Percentiles rank a stretch among this genome's conserved stretches.
Conservation (phyloP, 64 coral and sea anemone genomes). For the Montipora efflorescens region DNA sequence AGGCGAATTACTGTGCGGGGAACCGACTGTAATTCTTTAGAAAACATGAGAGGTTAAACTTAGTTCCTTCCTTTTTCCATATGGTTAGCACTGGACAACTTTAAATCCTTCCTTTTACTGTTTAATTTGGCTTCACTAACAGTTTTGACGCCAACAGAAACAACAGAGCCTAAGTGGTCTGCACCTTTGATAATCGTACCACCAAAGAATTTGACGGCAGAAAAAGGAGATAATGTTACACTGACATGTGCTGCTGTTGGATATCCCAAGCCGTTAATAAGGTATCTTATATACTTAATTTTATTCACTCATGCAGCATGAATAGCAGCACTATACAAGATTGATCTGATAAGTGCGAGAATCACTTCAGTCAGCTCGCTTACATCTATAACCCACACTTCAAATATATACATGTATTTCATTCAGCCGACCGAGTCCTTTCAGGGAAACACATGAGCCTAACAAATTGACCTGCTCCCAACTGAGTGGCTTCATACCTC, state of each 20-base stretch:
- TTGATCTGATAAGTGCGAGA: too few relatives aligned
- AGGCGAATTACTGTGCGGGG: fast-evolving
- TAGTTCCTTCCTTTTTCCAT: too few relatives aligned
- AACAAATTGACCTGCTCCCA: too few relatives aligned
- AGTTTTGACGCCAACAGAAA: not conserved
- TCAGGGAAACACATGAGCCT: too few relatives aligned
- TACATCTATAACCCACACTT: too few relatives aligned
- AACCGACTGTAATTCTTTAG: too few relatives aligned
- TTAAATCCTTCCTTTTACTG: not conserved
- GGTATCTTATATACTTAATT: constrained; percentile 1
- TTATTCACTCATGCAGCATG: too few relatives aligned
- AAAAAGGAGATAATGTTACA: constrained; percentile 26
- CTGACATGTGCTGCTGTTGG: constrained; percentile 46
- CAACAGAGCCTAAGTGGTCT: not conserved
- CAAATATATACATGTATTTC: too few relatives aligned
- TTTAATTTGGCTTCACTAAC: not conserved
- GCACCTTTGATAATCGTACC: constrained; percentile 37
- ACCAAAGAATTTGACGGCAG: constrained; percentile 52
- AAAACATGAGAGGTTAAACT: too few relatives aligned
- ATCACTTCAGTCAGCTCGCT: too few relatives aligned
- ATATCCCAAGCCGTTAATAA: constrained; percentile 33
- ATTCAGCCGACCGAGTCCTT: too few relatives aligned
- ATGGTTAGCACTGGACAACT: not conserved
- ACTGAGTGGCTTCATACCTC: too few relatives aligned
- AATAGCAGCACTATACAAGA: not conserved